Evolutionary conservation across 2,888 invertebrate species (phyloP), one percentile per base, ranked within the genome.

Genomic region (Phoenoteleia sp.): DNA sequence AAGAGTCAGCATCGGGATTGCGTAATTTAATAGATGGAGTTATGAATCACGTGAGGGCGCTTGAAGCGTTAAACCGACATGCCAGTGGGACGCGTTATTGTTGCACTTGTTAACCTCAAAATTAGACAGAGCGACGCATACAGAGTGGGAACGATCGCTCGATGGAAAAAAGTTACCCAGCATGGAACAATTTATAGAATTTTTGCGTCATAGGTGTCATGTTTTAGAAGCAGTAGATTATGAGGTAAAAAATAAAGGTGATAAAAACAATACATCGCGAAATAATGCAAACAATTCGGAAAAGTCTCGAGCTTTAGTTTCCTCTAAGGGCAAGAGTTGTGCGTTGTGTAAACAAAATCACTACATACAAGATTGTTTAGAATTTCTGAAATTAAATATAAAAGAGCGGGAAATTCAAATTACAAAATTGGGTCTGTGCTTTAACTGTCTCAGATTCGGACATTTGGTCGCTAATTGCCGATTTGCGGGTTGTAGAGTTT

Each of bases 341-440:
- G 23, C 25, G 9, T 11, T 56, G 2, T 66, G 47, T 45, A 49
- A 58, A 7, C 7, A 60, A 13, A 11, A 19, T 36, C 36, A 77
- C 19, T 9, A 15, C 13, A 45, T 75, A 19, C 42, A 45, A 15
- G 2, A 49, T 52, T 76, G 76, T 56, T 7, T 21, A 6, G 58
- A 66, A 42, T 66, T 66, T 56, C 23, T 52, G 21, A 56, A 56
- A 56, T 45, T 76, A 19, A 25, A 47, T 36, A 13, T n/a, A 11
- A 7, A 6, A 2, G 66, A 76, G 7, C 33, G 66, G 9, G 3
- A 2, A 3, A 11, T 13, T 21, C 33, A 19, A 0, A 33, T 66
- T 2, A 66, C 21, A n/a, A 45, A 17, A 27, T 17, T 66, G 0
- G 66, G 66, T 1, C 3, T 49, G 3, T 66, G 49, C 29, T 64